phyloP scores from a whole-genome alignment of 2,888 invertebrate species.

The Autographa gamma region DNA sequence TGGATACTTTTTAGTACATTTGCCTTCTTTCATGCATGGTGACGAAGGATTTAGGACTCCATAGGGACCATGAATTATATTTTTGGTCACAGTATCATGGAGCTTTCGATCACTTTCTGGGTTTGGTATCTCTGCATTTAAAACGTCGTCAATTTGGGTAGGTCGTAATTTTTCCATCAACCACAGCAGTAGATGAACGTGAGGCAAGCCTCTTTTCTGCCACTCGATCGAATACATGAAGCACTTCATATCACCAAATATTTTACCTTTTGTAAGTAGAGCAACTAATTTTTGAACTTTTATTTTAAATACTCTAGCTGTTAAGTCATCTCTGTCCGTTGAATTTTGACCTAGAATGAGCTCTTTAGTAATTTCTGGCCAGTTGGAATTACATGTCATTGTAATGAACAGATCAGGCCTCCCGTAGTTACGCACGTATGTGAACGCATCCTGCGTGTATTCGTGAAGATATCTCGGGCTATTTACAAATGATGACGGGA shows the following conservation, averaged over 20 bases:
- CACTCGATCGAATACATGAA: constrained; percentile 39
- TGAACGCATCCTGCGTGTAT: constrained; percentile 61
- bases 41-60: constrained; percentile 39
- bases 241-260: constrained; percentile 13
- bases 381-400: constrained; percentile 46
- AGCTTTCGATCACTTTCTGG: constrained; percentile 33
- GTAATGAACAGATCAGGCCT: constrained; percentile 58
- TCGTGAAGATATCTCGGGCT: constrained; percentile 59
- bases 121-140: constrained; percentile 43
- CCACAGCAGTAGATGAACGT: constrained; percentile 39
- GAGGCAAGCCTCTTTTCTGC: constrained; percentile 38
- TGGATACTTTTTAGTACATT: constrained; percentile 55
- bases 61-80: constrained; percentile 57
- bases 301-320: constrained; percentile 55
- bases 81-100: constrained; percentile 28
- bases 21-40: constrained; percentile 52
- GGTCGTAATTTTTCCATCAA: constrained; percentile 30
- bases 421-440: constrained; percentile 66
- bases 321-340: constrained; percentile 60
- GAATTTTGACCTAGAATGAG: constrained; percentile 49
- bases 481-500: constrained; percentile 53
- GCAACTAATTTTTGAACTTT: constrained; percentile 54
- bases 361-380: constrained; percentile 56
- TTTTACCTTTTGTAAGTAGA: constrained; percentile 10
- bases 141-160: constrained; percentile 41